Base-by-base conservation (phyloP, 2,113 vertebrate species). In the Erinaceus europaeus region DNA sequence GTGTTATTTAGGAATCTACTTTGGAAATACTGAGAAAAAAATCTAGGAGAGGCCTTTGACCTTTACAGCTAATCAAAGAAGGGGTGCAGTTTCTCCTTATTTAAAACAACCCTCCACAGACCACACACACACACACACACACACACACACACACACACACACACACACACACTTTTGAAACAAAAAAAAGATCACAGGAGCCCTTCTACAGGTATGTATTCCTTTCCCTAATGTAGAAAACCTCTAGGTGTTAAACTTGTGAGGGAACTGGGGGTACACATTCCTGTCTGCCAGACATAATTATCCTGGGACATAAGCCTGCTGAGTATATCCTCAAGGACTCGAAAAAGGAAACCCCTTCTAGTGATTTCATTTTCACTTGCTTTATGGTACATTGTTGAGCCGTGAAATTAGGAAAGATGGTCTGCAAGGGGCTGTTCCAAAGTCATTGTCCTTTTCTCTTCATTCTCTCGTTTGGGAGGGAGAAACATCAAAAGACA, bases 181-280 rank as follows among this genome's bases (percentile, higher is more conserved):
- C 46, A 62, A 69, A 77, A 53, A 2, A 21, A 27, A 29, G 25
- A 27, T 6, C 3, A 57, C 4, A 11, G 55, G 6, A 84, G 29
- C 9, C 15, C 5, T 61, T 50, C 44, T 42, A 13, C 40, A 83
- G 68, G 34, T 44, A 50, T 62, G 27, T 85, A 25, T 46, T 88
- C n/a, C 21, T 72, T 75, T 74, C 36, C 62, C 25, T 48, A 40
- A 62, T 44, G 44, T 55, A 64, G 50, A 81, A 90, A 82, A 75
- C 27, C 25, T 67, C 59, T 71, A 79, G 71, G 18, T 53, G 34
- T 87, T 40, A 89, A 87, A 73, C 29, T 36, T 92, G 42, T 46
- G 29, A 79, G 32, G 67, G 57, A 42, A 53, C 23, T 65, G 10
- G 48, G 32, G 23, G 2, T 48, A 50, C 21, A 32, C 44, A 53